Conservation (phyloP, 2,797 vertebrate genomes). For the Enteromius treurensis region DNA sequence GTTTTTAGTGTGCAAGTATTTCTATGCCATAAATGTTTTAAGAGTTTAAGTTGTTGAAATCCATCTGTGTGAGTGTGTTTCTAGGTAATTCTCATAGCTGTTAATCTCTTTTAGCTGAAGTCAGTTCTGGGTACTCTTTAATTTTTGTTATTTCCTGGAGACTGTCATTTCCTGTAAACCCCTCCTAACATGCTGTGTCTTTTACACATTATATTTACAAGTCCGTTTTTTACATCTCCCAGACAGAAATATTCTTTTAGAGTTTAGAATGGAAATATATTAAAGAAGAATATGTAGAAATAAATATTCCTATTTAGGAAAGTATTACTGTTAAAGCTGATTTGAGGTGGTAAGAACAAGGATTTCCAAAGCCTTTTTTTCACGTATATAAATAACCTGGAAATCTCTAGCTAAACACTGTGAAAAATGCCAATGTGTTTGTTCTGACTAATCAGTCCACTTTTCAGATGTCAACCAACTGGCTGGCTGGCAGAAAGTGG, state of each 20-base stretch:
- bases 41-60: background rate
- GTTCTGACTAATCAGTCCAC: conserved; percentile 70
- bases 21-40: background rate
- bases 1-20: background rate
- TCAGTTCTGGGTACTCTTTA: background rate
- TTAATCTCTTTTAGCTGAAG: conserved; percentile 2
- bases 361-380: conserved; percentile 41
- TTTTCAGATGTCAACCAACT: conserved; percentile 75
- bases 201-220: conserved; percentile 1
- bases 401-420: background rate
- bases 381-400: conserved; percentile 8
- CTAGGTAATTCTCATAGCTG: background rate
- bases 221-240: background rate
- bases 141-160: background rate
- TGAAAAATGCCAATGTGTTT: conserved; percentile 45
- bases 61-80: background rate
- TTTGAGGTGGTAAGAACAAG: conserved; percentile 34
- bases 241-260: background rate
- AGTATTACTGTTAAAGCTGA: background rate
- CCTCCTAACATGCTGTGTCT: background rate
- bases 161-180: background rate
- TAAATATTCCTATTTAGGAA: background rate
- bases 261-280: background rate
- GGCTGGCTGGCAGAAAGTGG: conserved; percentile 69
- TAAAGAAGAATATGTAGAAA: background rate